Percentiles rank a stretch among this genome's conserved stretches.
Conservation (phyloP, 1,140 invertebrate species). For the Harpegnathos saltator region DNA sequence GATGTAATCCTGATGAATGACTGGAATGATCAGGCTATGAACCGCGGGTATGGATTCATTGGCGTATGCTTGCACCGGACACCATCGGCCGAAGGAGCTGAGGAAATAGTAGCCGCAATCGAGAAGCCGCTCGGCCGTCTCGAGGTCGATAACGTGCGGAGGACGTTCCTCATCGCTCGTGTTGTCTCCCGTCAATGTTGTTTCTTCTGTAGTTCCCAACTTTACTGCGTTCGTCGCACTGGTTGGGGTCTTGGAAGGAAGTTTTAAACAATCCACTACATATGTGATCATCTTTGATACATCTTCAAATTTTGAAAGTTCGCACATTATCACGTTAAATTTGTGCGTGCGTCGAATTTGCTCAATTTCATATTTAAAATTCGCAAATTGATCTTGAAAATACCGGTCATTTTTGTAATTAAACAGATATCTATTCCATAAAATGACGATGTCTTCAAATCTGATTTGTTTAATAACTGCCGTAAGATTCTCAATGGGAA, state of each 20-base stretch:
- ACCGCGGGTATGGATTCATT: slow-evolving; percentile 82
- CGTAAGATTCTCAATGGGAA: slow-evolving; percentile 79
- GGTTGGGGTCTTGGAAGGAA: slow-evolving; percentile 69
- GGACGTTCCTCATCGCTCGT: slow-evolving; percentile 43
- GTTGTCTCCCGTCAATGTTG: slow-evolving; percentile 36
- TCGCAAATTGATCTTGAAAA: no score
- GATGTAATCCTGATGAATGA: slow-evolving; percentile 87
- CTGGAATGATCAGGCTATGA: slow-evolving; percentile 83
- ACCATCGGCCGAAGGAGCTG: slow-evolving; percentile 87
- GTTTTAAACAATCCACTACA: slow-evolving; percentile 71
- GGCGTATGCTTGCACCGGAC: slow-evolving; percentile 87
- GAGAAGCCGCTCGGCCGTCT: slow-evolving; percentile 86
- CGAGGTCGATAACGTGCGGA: slow-evolving; percentile 85
- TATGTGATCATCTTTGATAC: slow-evolving; percentile 29
- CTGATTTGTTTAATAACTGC: no score
- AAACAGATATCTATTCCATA: slow-evolving; percentile 84
- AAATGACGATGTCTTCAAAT: slow-evolving; percentile 86
- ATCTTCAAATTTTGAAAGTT: no score
- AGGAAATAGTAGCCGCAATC: slow-evolving; percentile 86
- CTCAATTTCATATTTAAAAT: no score
- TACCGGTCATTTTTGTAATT: no score
- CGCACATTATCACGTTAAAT: no score
- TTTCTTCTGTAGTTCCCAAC: slow-evolving; percentile 70
- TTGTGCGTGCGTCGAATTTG: no score
- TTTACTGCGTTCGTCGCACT: slow-evolving; percentile 69